phyloP scores from a whole-genome alignment of 2,797 vertebrate species.

The Aselliscus stoliczkanus region DNA sequence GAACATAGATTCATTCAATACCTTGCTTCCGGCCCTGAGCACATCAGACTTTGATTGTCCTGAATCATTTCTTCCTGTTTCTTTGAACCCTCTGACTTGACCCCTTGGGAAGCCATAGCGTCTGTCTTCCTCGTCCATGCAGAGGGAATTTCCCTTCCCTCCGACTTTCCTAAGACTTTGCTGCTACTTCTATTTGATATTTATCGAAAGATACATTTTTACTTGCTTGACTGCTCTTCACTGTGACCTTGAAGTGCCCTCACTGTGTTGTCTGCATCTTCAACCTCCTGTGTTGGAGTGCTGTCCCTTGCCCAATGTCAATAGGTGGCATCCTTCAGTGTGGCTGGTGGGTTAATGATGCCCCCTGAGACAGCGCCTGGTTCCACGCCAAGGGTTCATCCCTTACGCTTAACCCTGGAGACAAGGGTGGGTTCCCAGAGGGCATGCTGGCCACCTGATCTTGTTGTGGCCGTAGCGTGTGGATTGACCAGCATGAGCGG shows the following conservation, averaged over 20 bases:
- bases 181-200: not conserved
- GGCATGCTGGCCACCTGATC: no score
- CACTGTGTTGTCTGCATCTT: not conserved
- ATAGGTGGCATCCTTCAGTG: rapidly evolving
- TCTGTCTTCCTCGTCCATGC: not conserved
- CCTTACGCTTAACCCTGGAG: not conserved
- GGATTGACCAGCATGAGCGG: not conserved
- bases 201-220: not conserved
- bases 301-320: not conserved
- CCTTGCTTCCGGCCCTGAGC: not conserved
- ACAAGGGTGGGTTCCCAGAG: not conserved
- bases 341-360: not conserved
- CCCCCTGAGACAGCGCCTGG: no score
- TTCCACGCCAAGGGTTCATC: not conserved
- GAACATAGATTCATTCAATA: not conserved
- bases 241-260: not conserved
- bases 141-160: not conserved
- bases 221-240: not conserved
- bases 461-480: not conserved
- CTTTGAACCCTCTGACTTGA: not conserved
- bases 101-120: not conserved
- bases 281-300: rapidly evolving
- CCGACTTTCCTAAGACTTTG: not conserved
- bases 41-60: not conserved
- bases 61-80: not conserved